Evolutionary conservation across 1,140 invertebrate species (phyloP).

Genomic region (Galleria mellonella): DNA sequence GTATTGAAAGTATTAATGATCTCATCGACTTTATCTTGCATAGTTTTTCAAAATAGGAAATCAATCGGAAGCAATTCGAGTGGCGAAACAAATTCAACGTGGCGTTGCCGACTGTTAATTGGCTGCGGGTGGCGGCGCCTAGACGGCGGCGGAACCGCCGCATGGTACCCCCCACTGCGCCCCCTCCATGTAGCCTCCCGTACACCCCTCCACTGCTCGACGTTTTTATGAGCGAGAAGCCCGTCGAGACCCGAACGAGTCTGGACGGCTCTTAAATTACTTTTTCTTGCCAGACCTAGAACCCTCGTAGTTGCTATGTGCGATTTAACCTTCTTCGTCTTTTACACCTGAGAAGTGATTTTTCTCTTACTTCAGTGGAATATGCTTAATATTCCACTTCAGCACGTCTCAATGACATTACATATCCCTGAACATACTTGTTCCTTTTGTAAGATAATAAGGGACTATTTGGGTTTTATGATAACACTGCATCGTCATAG

Average conservation of each 20-base stretch:
- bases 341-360: not conserved
- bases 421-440: not conserved
- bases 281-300: constrained; percentile 36
- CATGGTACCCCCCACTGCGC: constrained; percentile 46
- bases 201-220: constrained; percentile 34
- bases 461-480: not conserved
- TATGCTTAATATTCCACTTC: not conserved
- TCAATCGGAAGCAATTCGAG: constrained; percentile 69
- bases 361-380: not conserved
- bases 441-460: not conserved
- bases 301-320: constrained; percentile 25
- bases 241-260: constrained; percentile 51
- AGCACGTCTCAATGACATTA: not conserved
- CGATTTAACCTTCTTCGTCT: not conserved
- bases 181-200: constrained; percentile 34
- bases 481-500: not conserved
- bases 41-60: constrained; percentile 35
- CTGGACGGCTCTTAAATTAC: constrained; percentile 57
- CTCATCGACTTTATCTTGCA: constrained; percentile 5
- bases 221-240: constrained; percentile 63
- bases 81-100: constrained; percentile 69
- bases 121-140: constrained; percentile 70
- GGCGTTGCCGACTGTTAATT: constrained; percentile 68
- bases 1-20: no score
- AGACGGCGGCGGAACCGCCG: constrained; percentile 71